Conservation (phyloP, 1,140 invertebrate species). For the Argopecten irradians region DNA sequence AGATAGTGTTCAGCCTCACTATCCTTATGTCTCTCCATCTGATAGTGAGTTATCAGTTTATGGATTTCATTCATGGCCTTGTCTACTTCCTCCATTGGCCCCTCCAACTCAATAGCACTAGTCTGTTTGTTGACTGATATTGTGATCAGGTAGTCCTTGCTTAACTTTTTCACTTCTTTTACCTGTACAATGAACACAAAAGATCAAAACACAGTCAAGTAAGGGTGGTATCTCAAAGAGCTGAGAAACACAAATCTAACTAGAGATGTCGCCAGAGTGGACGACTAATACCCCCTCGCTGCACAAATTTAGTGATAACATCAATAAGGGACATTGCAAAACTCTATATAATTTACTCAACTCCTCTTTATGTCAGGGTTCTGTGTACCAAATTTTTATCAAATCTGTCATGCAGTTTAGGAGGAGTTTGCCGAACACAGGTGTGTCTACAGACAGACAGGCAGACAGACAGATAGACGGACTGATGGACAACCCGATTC, state of each 20-base stretch:
- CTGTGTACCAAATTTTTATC: too few relatives aligned
- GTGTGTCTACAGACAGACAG: too few relatives aligned
- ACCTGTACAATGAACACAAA: slow-evolving; percentile 9
- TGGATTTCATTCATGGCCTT: slow-evolving; percentile 29
- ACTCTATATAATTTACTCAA: too few relatives aligned
- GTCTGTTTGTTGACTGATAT: slow-evolving; percentile 27
- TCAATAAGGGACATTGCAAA: too few relatives aligned
- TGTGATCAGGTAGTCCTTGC: background rate
- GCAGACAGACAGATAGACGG: too few relatives aligned
- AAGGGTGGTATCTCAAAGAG: background rate
- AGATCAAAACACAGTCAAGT: background rate
- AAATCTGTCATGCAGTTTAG: too few relatives aligned
- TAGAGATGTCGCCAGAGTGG: too few relatives aligned
- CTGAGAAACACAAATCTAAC: background rate
- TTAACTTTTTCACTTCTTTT: background rate
- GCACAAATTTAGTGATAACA: too few relatives aligned
- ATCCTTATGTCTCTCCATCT: slow-evolving; percentile 32
- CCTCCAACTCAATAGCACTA: slow-evolving; percentile 13
- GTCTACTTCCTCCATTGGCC: background rate
- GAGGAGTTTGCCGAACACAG: too few relatives aligned
- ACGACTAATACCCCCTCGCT: too few relatives aligned
- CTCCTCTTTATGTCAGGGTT: too few relatives aligned
- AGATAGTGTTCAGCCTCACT: slow-evolving; percentile 29
- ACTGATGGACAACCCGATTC: too few relatives aligned
- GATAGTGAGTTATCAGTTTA: background rate